Evolutionary conservation across 1,140 invertebrate genomes (phyloP), one percentile per base, ranked within the genome.

Genomic region (Macrostomum lignano): DNA sequence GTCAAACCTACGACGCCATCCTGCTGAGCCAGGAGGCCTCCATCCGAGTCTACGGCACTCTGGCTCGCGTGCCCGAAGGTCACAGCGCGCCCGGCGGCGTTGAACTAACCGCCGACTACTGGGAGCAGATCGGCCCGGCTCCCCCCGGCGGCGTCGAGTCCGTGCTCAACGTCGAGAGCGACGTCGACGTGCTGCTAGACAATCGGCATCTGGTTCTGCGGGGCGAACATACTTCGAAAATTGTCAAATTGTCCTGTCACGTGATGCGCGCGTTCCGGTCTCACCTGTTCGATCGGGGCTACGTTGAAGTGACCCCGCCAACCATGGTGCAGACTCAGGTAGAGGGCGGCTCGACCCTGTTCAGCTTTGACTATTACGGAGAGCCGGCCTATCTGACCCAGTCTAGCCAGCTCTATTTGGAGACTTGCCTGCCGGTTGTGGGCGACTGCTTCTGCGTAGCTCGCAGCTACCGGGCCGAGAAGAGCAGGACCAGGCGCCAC

Each of bases 391-490:
- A 73, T 58, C 60, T 96, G 15, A 96, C 88, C 0, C 88, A 96
- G 60, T 88, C 79, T 47, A 94, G 84, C 6, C 88, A 98, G 52
- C 62, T 98, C n/a, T 98, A 98, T 55, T 63, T 98, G 44, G 88
- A 98, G 64, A 94, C 88, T 0, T 79, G 74, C 46, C 51, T 93
- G 39, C 74, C 88, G 17, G 68, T 81, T 4, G 62, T 98, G 52
- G 88, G 62, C n/a, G 84, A 96, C 64, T 82, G 88, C 21, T 98
- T 76, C 52, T 91, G 81, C 52, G 76, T 98, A 41, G 76, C 84
- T 2, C 79, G 93, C 56, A 32, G 31, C n/a, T 98, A 96, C 55
- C 65, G 88, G 44, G 88, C 88, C 0, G 91, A 98, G 51, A 77
- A 86, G 51, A 93, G 82, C 17, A 64, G 86, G 38, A 98, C 91